Evolutionary conservation across 2,888 invertebrate genomes (phyloP).

Genomic region (Drosophila atripex): DNA sequence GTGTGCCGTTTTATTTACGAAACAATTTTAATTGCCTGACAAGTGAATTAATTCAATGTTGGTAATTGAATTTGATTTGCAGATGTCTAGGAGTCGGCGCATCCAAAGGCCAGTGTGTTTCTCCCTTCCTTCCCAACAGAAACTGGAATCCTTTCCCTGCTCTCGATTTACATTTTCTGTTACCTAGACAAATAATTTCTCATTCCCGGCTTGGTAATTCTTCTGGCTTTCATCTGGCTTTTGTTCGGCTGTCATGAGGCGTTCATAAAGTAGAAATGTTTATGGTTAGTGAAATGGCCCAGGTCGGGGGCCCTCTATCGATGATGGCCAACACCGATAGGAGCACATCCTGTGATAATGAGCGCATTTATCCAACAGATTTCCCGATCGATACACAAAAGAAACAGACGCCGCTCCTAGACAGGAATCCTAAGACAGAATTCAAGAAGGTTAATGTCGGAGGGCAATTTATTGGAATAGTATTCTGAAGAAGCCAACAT

Average conservation of each 20-base stretch:
- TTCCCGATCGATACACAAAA: conserved; percentile 50
- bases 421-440: conserved; percentile 17
- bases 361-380: conserved; percentile 74
- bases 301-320: conserved; percentile 61
- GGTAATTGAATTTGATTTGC: conserved; percentile 83
- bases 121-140: not conserved
- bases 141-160: conserved; percentile 55
- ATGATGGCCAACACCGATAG: conserved; percentile 69
- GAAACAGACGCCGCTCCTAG: conserved; percentile 41
- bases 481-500: conserved; percentile 14
- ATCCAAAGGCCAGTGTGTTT: conserved; percentile 48
- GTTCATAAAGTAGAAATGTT: conserved; percentile 78
- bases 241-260: conserved; percentile 74
- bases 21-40: conserved; percentile 82
- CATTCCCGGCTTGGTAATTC: conserved; percentile 10
- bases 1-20: conserved; percentile 35
- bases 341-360: conserved; percentile 81
- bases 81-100: conserved; percentile 59
- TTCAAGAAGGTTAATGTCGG: not conserved
- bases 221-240: conserved; percentile 33
- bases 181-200: conserved; percentile 47
- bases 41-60: conserved; percentile 83
- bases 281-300: conserved; percentile 57
- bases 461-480: conserved; percentile 16
- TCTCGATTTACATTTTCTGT: conserved; percentile 57